phyloP scores from a whole-genome alignment of 1,140 invertebrate genomes.

The Drosophila truncata region DNA sequence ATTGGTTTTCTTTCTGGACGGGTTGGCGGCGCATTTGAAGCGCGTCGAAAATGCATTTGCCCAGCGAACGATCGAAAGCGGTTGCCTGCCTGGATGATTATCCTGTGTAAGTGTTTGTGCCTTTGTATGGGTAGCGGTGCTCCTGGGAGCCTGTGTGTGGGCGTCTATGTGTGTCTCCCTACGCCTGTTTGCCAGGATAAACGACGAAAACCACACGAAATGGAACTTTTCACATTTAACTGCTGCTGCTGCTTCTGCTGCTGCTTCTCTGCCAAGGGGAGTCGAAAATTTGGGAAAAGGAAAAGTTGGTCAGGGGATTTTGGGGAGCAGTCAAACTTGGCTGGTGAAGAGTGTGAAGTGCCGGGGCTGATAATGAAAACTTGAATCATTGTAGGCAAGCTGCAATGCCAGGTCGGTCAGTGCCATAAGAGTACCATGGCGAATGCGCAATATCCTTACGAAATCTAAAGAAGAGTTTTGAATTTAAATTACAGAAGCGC shows the following conservation, averaged over 20 bases:
- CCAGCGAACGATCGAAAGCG: constrained; percentile 65
- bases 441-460: constrained; percentile 27
- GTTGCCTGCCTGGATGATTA: constrained; percentile 63
- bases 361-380: constrained; percentile 75
- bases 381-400: constrained; percentile 77
- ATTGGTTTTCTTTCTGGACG: constrained; percentile 67
- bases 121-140: constrained; percentile 19
- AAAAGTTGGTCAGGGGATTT: constrained; percentile 8
- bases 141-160: neutral
- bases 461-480: too few species aligned
- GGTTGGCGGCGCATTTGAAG: constrained; percentile 66
- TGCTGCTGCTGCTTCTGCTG: constrained; percentile 44
- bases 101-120: constrained; percentile 33
- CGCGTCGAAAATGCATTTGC: constrained; percentile 81
- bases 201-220: constrained; percentile 80
- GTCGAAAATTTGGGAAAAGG: constrained; percentile 15
- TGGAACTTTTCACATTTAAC: constrained; percentile 83
- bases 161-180: constrained; percentile 22
- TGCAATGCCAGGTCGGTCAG: constrained; percentile 41
- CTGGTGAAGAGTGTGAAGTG: constrained; percentile 40
- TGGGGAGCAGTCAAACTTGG: constrained; percentile 25
- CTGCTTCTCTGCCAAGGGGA: constrained; percentile 11
- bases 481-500: neutral
- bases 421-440: neutral
- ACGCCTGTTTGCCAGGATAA: constrained; percentile 79